Conservation (phyloP, 2,797 vertebrate species). For the Manis crassicaudata region DNA sequence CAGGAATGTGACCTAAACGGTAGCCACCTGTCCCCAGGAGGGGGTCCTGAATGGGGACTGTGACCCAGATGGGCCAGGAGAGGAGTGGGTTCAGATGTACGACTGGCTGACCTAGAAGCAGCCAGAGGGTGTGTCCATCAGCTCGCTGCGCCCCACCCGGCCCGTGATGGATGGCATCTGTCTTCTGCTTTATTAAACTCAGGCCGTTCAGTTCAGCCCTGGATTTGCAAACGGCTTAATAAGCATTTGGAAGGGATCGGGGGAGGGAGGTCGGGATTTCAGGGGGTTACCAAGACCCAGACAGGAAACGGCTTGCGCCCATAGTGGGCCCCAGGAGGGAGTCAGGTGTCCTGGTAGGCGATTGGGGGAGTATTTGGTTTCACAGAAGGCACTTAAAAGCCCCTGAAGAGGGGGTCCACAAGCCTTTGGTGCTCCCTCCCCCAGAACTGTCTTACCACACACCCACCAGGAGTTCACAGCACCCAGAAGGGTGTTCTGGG, state of each 20-base stretch:
- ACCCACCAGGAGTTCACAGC: not conserved
- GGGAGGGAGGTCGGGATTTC: constrained; percentile 85
- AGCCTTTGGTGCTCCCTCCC: not conserved
- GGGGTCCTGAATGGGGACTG: not conserved
- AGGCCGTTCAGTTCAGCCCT: constrained; percentile 83
- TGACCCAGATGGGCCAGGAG: not conserved
- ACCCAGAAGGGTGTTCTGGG: not conserved
- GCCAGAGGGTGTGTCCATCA: constrained; percentile 51
- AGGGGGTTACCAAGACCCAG: constrained; percentile 81
- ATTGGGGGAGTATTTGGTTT: constrained; percentile 43
- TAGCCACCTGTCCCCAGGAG: not conserved
- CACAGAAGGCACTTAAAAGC: constrained; percentile 34
- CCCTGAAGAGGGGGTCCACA: not conserved
- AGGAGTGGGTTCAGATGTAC: not conserved
- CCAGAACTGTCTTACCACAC: not conserved
- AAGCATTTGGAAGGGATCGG: constrained; percentile 87
- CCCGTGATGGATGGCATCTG: constrained; percentile 88
- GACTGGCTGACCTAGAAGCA: constrained; percentile 64
- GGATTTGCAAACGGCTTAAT: constrained; percentile 89
- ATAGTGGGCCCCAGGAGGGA: constrained; percentile 52
- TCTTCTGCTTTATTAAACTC: constrained; percentile 88
- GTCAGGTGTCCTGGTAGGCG: constrained; percentile 57
- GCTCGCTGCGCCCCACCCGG: constrained; percentile 80
- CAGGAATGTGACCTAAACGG: not conserved
- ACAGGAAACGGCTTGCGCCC: constrained; percentile 82